Base-by-base conservation (phyloP, 1,140 invertebrate genomes). In the Palaemon carinicauda region DNA sequence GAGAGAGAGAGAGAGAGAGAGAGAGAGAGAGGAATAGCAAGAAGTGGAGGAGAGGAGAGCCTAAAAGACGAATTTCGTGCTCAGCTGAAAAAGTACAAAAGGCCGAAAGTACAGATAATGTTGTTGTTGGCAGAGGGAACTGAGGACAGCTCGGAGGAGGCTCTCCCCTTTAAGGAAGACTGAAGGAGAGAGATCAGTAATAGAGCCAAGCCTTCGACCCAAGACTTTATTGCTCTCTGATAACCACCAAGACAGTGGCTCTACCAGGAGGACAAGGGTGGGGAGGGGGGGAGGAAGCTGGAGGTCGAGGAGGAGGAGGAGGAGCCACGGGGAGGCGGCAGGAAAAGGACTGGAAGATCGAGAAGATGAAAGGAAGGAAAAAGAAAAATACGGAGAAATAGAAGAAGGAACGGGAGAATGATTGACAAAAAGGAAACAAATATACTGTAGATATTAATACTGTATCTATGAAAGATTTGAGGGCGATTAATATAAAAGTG, bases 121-220 rank as follows among this genome's bases (percentile, higher is more conserved):
- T 54, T 80, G 53, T 75, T 75, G 73, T 51, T 60, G 53, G 52
- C 33, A 54, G 31, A n/a, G 81, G 50, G 33, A 15, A 27, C 33
- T 31, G 69, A 50, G 41, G 50, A 53, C 60, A 17, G 65, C 41
- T 27, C 65, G 24, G 81, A 56, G 24, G 52, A 24, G 33, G 31
- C 51, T 73, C 74, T 83, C 81, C 75, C 81, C 81, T 83, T 83
- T 83, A 83, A 83, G 81, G 53, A 83, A 83, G 81, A 83, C 52
- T 83, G 81, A 83, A 83, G 81, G 81, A 83, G 81, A 83, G 71
- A 77, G 81, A 83, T 83, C 81, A 83, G 81, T 50, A 74, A 74
- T 33, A 79, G 75, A 79, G 52, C 78, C 78, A 80, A 29, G 78
- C 78, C 41, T 80, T 80, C 78, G 53, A 80, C 78, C 78, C 24